Evolutionary conservation across 2,113 vertebrate species (phyloP).

Genomic region (Cryptotis parvus): DNA sequence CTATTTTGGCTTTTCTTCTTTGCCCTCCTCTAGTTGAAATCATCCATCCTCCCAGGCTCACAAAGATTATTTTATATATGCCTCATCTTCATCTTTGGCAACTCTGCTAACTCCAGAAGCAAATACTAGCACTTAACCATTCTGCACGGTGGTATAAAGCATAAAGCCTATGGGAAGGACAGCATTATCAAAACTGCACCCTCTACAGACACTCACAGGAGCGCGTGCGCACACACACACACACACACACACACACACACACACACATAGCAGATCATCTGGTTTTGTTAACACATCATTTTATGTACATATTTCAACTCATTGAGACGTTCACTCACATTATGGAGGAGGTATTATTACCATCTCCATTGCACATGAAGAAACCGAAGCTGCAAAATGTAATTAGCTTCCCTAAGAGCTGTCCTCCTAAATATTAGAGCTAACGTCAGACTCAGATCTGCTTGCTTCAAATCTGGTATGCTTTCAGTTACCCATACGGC

Average conservation of each 20-base stretch:
- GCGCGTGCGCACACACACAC: background rate
- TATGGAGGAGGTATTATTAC: background rate
- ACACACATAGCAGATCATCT: background rate
- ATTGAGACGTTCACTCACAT: background rate
- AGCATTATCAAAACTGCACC: background rate
- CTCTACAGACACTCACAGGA: background rate
- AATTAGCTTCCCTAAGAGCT: background rate
- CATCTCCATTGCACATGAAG: background rate
- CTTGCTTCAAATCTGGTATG: background rate
- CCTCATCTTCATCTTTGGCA: slow-evolving; percentile 40
- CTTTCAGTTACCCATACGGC: background rate
- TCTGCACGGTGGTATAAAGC: background rate
- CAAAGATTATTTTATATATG: slow-evolving; percentile 75
- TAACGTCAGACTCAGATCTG: background rate
- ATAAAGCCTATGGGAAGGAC: background rate
- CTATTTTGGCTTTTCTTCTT: slow-evolving; percentile 70
- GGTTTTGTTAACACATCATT: background rate
- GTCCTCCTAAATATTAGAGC: background rate
- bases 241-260: background rate
- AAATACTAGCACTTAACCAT: background rate
- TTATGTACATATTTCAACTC: background rate
- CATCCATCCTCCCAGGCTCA: slow-evolving; percentile 74
- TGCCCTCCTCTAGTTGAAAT: slow-evolving; percentile 67
- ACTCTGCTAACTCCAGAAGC: background rate
- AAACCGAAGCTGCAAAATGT: background rate